Evolutionary conservation across 2,113 vertebrate species (phyloP).

Genomic region (Neotragus moschatus): DNA sequence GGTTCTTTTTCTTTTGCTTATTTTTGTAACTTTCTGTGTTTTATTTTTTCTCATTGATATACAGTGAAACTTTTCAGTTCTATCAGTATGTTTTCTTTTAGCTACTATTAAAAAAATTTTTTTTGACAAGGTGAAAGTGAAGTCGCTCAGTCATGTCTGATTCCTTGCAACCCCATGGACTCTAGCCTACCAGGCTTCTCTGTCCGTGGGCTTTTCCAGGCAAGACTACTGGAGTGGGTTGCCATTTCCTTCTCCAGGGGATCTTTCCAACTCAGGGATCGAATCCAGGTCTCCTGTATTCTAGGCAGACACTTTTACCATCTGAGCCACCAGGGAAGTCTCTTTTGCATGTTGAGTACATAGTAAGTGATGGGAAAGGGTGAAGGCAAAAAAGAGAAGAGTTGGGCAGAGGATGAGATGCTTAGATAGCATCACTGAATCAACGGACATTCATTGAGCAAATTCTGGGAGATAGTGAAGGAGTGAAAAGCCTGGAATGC

Average conservation of each 20-base stretch:
- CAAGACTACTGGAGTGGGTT: neutral
- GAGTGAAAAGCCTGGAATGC: neutral
- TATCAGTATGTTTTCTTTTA: neutral
- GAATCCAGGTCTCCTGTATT: fast-evolving
- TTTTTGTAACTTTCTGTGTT: neutral
- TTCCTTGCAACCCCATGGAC: fast-evolving
- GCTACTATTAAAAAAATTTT: neutral
- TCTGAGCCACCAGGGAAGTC: neutral
- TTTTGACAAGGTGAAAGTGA: neutral
- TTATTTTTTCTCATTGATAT: neutral
- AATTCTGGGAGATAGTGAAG: neutral
- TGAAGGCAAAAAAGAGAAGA: neutral
- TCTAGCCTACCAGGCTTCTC: neutral
- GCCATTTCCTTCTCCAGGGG: neutral
- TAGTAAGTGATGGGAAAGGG: neutral
- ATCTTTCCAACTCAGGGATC: neutral
- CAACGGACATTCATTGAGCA: neutral
- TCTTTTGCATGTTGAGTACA: neutral
- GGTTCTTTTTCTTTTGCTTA: neutral
- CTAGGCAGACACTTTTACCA: neutral
- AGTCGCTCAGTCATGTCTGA: fast-evolving
- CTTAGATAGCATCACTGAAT: neutral
- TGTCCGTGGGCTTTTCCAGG: neutral
- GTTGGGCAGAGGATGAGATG: neutral
- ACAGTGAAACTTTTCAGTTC: neutral